phyloP scores from a whole-genome alignment of 2,113 vertebrate species.

The Barnardius zonarius region DNA sequence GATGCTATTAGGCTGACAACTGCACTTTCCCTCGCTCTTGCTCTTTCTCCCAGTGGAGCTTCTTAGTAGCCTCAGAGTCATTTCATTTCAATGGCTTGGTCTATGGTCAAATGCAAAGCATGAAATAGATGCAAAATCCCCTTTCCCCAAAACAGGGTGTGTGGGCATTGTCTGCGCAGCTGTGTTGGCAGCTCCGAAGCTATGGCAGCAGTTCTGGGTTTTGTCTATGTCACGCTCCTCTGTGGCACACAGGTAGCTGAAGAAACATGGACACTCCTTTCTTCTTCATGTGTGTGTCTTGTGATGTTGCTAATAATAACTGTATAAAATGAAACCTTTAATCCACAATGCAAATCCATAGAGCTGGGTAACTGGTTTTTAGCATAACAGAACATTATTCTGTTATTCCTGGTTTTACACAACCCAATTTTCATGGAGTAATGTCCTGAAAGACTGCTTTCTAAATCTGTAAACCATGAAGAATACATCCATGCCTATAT shows the following conservation, averaged over 20 bases:
- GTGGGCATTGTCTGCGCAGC: not conserved
- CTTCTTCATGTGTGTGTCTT: not conserved
- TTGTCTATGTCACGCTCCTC: not conserved
- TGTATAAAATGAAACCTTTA: not conserved
- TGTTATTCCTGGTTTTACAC: not conserved
- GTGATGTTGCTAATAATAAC: not conserved
- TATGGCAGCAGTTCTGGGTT: not conserved
- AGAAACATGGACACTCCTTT: not conserved
- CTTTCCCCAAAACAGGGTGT: not conserved
- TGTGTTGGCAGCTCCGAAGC: not conserved
- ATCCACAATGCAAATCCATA: not conserved
- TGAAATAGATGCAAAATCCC: not conserved
- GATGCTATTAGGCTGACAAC: conserved; percentile 5
- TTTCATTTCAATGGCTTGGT: conserved; percentile 35
- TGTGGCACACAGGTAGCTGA: not conserved
- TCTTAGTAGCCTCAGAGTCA: conserved; percentile 31
- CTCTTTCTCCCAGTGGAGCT: conserved; percentile 23
- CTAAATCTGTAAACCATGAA: not conserved
- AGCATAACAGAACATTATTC: not conserved
- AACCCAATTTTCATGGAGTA: not conserved
- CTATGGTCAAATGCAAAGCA: not conserved
- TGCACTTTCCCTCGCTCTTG: conserved; percentile 22
- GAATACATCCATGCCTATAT: not conserved
- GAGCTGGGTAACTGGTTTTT: not conserved
- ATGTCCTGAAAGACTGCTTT: not conserved